A percentile compares a stretch with the other conserved stretches of the same genome.
These are phyloP conservation scores for Gymnarchus niloticus DNA, from an alignment of 2,113 vertebrate genomes.

Conservation along the genomic window DNA sequence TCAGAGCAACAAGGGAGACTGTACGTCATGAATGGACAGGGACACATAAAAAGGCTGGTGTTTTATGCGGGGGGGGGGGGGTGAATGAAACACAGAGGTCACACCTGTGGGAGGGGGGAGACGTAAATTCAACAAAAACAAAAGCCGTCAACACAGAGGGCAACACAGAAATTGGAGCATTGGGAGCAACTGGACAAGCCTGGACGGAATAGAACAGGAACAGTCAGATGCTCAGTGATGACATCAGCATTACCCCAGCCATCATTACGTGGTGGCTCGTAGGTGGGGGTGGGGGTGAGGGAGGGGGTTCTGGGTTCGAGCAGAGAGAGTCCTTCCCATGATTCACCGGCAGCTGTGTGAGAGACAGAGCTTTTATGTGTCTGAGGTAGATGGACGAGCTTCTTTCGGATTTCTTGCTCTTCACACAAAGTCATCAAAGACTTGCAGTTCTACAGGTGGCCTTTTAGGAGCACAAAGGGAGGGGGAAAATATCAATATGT, in stretches of 20 bases:
- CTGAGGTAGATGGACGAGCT: constrained; percentile 22
- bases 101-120: not conserved
- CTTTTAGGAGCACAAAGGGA: not conserved
- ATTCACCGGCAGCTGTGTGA: constrained; percentile 60
- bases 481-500: not conserved
- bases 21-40: no score
- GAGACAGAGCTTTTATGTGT: constrained; percentile 42
- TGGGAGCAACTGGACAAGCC: constrained; percentile 33
- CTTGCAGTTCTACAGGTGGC: not conserved
- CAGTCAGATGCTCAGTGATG: constrained; percentile 42
- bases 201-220: constrained; percentile 46
- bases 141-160: constrained; percentile 51
- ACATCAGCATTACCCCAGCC: constrained; percentile 58
- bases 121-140: constrained; percentile 31
- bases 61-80: not conserved
- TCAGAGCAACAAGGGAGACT: not conserved
- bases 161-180: constrained; percentile 43
- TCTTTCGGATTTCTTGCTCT: not conserved
- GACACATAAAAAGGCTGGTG: no score
- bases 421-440: not conserved
- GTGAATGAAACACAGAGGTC: constrained; percentile 9
- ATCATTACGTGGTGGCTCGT: constrained; percentile 53
- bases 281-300: constrained; percentile 55
- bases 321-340: constrained; percentile 56
- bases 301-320: no score